Percentiles rank a stretch among this genome's conserved stretches.
phyloP scores from a whole-genome alignment of 2,113 vertebrate genomes.

The Ictalurus punctatus region DNA sequence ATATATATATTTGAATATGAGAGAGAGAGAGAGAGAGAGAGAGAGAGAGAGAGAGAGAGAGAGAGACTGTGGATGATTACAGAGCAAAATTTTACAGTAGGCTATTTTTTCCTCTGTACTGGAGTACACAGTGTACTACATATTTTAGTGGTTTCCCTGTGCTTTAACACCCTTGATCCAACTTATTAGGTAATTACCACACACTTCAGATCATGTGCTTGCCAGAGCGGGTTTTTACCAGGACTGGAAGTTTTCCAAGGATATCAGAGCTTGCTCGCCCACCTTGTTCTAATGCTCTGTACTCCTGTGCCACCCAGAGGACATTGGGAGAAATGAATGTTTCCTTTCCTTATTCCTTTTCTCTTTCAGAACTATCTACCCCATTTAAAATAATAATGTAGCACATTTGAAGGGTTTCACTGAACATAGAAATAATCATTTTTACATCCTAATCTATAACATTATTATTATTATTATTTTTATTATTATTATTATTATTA shows the following conservation, averaged over 20 bases:
- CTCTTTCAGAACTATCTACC: not conserved
- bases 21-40: not conserved
- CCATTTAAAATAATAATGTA: not conserved
- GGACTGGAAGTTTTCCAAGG: not conserved
- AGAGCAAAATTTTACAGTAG: not conserved
- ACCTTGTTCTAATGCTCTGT: slow-evolving; percentile 7
- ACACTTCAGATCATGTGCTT: not conserved
- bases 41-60: not conserved
- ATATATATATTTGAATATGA: not conserved
- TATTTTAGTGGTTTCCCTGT: not conserved
- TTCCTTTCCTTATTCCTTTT: not conserved
- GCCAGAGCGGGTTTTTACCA: not conserved
- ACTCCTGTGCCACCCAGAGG: slow-evolving; percentile 27
- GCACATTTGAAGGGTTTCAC: not conserved
- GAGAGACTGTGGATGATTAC: not conserved
- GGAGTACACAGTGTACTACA: not conserved
- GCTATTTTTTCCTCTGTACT: not conserved
- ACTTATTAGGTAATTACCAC: slow-evolving; percentile 4
- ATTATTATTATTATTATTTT: not conserved
- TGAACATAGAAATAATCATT: not conserved
- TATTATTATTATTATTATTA: too few species aligned
- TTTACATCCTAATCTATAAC: not conserved
- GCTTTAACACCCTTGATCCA: not conserved
- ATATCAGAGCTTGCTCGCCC: not conserved
- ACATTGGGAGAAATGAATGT: not conserved